Evolutionary conservation across 2,888 invertebrate species (phyloP).

Genomic region (Trichogramma dendrolimi): DNA sequence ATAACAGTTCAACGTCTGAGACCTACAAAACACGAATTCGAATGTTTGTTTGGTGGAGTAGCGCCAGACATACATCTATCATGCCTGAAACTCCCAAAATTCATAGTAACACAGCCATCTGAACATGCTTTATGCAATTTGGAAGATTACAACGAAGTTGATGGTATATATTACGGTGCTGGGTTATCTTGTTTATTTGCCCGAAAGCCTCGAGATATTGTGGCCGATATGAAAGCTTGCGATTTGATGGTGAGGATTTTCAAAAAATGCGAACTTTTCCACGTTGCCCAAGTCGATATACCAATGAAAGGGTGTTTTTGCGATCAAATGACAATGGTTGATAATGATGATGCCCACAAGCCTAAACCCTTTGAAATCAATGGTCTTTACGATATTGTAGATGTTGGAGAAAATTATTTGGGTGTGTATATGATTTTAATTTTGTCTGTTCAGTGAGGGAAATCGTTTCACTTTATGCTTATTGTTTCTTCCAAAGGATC

Average conservation of each 20-base stretch:
- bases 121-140: not conserved
- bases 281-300: constrained; percentile 43
- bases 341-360: constrained; percentile 41
- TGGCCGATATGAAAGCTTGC: constrained; percentile 38
- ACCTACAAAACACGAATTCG: constrained; percentile 38
- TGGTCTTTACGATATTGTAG: constrained; percentile 38
- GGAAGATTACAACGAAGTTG: constrained; percentile 29
- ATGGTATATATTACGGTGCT: constrained; percentile 36
- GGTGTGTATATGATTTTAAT: constrained; percentile 9
- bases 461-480: not conserved
- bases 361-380: constrained; percentile 42
- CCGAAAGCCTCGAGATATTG: constrained; percentile 42
- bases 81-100: constrained; percentile 41
- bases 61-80: constrained; percentile 27
- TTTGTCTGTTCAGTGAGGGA: not conserved
- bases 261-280: constrained; percentile 44
- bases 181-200: constrained; percentile 46
- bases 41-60: constrained; percentile 31
- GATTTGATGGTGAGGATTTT: constrained; percentile 44
- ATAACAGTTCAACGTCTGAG: constrained; percentile 41
- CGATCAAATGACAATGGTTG: constrained; percentile 46
- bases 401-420: constrained; percentile 43
- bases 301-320: constrained; percentile 45
- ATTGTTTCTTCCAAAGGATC: constrained; percentile 33
- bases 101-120: constrained; percentile 30